Evolutionary conservation across 2,113 vertebrate genomes (phyloP).

Genomic region (Hippocampus mohnikei): DNA sequence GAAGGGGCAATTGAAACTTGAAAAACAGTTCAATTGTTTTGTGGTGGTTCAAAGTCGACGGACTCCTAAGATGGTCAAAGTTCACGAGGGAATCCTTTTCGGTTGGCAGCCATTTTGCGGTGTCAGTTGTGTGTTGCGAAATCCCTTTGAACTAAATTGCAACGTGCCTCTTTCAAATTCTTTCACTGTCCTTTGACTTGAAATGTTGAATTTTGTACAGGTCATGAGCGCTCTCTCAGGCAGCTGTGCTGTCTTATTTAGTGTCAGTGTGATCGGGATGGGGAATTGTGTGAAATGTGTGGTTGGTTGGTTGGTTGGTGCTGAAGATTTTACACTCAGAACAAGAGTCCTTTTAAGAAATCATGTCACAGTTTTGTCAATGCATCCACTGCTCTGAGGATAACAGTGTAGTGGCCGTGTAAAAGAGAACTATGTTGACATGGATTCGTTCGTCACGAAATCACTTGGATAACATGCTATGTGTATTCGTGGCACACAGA

Average conservation of each 20-base stretch:
- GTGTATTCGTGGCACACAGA: too few relatives aligned
- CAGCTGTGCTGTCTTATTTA: background rate
- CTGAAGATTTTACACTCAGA: slow-evolving; percentile 35
- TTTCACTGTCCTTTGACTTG: background rate
- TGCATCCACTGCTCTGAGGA: slow-evolving; percentile 57
- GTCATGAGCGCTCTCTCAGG: background rate
- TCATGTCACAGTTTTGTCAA: slow-evolving; percentile 62
- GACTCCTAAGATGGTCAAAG: background rate
- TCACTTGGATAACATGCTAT: too few relatives aligned
- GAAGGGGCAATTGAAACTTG: background rate
- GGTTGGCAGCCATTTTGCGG: background rate
- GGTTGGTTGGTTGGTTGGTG: background rate
- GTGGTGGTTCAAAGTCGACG: background rate
- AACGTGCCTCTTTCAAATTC: slow-evolving; percentile 1
- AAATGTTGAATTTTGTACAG: background rate
- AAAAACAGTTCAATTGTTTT: background rate
- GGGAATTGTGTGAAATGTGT: too few relatives aligned
- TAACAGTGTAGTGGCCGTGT: slow-evolving; percentile 12
- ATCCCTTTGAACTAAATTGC: background rate
- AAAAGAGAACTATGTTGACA: slow-evolving; percentile 26
- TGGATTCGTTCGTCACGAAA: background rate
- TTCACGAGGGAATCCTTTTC: background rate
- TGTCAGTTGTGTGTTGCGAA: background rate
- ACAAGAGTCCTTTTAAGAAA: slow-evolving; percentile 49
- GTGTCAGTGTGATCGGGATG: background rate